A percentile compares a stretch with the other conserved stretches of the same genome.
Evolutionary conservation across 2,113 vertebrate genomes (phyloP).

Genomic region (Bambusicola thoracicus): DNA sequence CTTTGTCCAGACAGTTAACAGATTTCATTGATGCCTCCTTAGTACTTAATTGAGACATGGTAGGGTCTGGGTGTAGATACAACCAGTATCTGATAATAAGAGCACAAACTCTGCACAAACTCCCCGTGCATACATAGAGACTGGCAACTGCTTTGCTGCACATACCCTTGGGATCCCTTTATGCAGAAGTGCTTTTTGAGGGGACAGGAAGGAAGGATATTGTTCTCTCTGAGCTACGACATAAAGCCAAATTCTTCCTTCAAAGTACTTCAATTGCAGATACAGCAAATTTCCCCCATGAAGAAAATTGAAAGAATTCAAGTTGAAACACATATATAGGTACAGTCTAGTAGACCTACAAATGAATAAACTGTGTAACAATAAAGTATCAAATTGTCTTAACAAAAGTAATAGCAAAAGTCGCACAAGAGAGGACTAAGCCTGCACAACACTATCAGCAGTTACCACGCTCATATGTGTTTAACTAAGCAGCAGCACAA

Average conservation of each 20-base stretch:
- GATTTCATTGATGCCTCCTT: background rate
- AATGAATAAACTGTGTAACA: background rate
- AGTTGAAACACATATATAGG: background rate
- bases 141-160: background rate
- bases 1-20: background rate
- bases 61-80: too few relatives aligned
- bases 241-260: background rate
- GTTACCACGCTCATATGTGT: background rate
- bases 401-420: too few relatives aligned
- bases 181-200: background rate
- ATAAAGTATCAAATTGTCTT: background rate
- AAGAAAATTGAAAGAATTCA: background rate
- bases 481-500: background rate
- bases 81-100: background rate
- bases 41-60: background rate
- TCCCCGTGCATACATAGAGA: background rate
- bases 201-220: background rate
- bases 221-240: fast-evolving
- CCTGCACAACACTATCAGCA: too few relatives aligned
- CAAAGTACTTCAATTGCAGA: background rate
- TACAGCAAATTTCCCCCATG: background rate
- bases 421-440: background rate
- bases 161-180: background rate
- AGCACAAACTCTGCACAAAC: background rate
- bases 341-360: background rate